A percentile compares a stretch with the other conserved stretches of the same genome.
phyloP scores from a whole-genome alignment of 2,797 vertebrate species.

The Gastrophryne carolinensis region DNA sequence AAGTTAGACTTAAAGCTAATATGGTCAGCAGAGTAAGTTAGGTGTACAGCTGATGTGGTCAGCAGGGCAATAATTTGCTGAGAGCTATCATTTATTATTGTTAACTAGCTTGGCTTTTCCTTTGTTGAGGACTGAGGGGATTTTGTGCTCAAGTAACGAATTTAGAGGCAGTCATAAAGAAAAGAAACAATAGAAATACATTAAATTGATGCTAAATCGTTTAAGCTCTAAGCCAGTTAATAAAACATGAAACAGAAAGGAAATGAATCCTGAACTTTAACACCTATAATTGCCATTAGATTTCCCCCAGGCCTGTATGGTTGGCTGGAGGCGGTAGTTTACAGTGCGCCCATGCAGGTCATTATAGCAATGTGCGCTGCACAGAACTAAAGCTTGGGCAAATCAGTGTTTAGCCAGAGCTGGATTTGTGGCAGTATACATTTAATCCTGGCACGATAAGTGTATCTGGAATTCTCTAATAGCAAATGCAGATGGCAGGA shows the following conservation, averaged over 20 bases:
- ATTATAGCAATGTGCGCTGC: slow-evolving; percentile 5
- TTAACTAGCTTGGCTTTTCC: too few relatives aligned
- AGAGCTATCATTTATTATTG: too few relatives aligned
- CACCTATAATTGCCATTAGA: slow-evolving; percentile 35
- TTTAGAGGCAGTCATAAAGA: slow-evolving; percentile 7
- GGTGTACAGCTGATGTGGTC: too few relatives aligned
- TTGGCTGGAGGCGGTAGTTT: slow-evolving; percentile 27
- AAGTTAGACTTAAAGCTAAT: too few relatives aligned
- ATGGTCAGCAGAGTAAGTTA: too few relatives aligned
- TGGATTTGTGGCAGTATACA: not conserved
- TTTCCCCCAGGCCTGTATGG: slow-evolving; percentile 6
- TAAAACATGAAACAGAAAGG: slow-evolving; percentile 37
- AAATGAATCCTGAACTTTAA: slow-evolving; percentile 49
- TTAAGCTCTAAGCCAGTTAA: slow-evolving; percentile 33
- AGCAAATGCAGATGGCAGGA: not conserved
- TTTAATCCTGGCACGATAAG: not conserved
- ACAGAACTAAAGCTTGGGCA: not conserved
- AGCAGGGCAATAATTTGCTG: too few relatives aligned
- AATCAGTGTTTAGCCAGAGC: not conserved
- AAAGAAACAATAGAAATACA: slow-evolving; percentile 21
- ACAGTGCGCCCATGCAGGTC: slow-evolving; percentile 16
- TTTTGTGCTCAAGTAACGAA: too few relatives aligned
- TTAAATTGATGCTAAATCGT: slow-evolving; percentile 37
- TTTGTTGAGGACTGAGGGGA: too few relatives aligned
- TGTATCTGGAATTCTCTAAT: not conserved